These are phyloP conservation scores for Belgica antarctica DNA, from an alignment of 2,888 invertebrate species.

Conservation along the genomic window DNA sequence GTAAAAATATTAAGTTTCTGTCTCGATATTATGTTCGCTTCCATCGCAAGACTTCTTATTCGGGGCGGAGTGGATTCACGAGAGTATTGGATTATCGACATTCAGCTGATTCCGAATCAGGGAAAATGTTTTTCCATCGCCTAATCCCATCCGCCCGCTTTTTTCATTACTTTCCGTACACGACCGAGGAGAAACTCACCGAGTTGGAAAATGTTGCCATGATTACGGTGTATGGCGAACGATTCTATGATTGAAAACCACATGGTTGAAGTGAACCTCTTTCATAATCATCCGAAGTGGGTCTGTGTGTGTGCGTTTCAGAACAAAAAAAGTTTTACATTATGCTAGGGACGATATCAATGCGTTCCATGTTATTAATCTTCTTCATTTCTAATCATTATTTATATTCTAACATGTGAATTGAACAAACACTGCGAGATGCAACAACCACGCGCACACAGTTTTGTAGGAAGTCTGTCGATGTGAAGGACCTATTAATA, in stretches of 20 bases:
- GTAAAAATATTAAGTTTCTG: conserved; percentile 24
- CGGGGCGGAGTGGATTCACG: neutral
- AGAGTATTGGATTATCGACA: conserved; percentile 16
- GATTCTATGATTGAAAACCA: conserved; percentile 17
- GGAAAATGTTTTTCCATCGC: too few relatives aligned
- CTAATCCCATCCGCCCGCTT: too few relatives aligned
- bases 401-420: too few relatives aligned
- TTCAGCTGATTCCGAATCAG: conserved; percentile 12
- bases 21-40: conserved; percentile 15
- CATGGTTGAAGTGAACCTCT: conserved; percentile 17
- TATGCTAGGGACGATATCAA: neutral
- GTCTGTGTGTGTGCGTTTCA: neutral
- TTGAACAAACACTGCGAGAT: too few relatives aligned
- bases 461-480: too few relatives aligned
- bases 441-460: too few relatives aligned
- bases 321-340: neutral
- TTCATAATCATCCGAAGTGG: conserved; percentile 17
- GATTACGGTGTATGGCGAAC: conserved; percentile 12
- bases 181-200: conserved; percentile 16
- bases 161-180: neutral
- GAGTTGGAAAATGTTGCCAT: conserved; percentile 29
- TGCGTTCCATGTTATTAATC: too few relatives aligned
- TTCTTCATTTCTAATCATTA: too few relatives aligned
- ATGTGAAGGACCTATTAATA: neutral
- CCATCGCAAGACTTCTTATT: neutral